A percentile compares a stretch with the other conserved stretches of the same genome.
Conservation (phyloP, 2,888 invertebrate species). For the Carcina quercana region DNA sequence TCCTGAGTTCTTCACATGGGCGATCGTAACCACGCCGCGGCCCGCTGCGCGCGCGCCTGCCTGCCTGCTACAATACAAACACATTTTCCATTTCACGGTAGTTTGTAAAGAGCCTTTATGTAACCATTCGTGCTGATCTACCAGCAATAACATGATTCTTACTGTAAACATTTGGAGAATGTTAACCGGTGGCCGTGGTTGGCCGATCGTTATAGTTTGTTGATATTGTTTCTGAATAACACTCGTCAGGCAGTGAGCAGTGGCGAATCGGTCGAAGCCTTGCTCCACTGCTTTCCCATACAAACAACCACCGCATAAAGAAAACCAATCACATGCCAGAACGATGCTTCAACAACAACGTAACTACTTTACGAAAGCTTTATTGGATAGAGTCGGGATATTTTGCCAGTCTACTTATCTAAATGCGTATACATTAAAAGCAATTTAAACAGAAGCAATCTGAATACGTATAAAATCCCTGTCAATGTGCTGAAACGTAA, state of each 20-base stretch:
- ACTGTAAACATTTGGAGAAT: conserved; percentile 6
- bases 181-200: conserved; percentile 8
- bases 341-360: conserved; percentile 10
- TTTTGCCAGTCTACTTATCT: too few relatives aligned
- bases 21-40: conserved; percentile 32
- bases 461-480: too few relatives aligned
- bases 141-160: conserved; percentile 4
- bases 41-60: neutral
- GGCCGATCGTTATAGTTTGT: neutral
- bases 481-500: too few relatives aligned
- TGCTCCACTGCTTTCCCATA: conserved; percentile 41
- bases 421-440: too few relatives aligned
- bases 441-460: too few relatives aligned
- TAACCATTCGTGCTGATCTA: neutral
- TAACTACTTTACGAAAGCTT: too few relatives aligned
- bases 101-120: conserved; percentile 30
- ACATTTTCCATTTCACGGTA: conserved; percentile 16
- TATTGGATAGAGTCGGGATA: too few relatives aligned
- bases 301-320: conserved; percentile 52
- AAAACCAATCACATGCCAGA: conserved; percentile 66
- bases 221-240: conserved; percentile 24
- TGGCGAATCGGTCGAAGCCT: conserved; percentile 22
- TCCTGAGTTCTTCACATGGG: conserved; percentile 24
- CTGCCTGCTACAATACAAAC: conserved; percentile 24
- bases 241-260: conserved; percentile 34